These are phyloP conservation scores for Lasioglossum villosulum DNA, from an alignment of 2,888 invertebrate genomes.

Conservation along the genomic window DNA sequence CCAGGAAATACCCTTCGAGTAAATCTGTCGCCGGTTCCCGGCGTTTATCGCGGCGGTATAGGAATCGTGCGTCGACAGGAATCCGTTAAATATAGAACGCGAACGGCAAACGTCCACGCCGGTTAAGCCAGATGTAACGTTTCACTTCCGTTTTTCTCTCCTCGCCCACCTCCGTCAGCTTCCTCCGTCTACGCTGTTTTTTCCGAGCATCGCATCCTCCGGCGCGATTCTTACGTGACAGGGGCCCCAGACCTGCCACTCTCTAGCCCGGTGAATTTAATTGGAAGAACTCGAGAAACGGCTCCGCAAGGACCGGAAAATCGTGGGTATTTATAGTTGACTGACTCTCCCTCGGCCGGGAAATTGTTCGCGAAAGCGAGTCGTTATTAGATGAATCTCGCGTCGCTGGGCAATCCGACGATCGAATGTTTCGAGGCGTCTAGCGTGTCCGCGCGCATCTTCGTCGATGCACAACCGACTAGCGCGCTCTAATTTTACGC, in stretches of 20 bases:
- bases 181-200: background rate
- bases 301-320: background rate
- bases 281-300: background rate
- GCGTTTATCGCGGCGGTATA: conserved; percentile 68
- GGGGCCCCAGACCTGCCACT: background rate
- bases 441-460: background rate
- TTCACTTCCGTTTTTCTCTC: conserved; percentile 80
- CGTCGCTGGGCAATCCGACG: background rate
- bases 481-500: background rate
- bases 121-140: conserved; percentile 81
- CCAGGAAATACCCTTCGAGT: conserved; percentile 71
- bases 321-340: background rate
- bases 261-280: background rate
- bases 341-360: background rate
- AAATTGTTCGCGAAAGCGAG: conserved; percentile 22
- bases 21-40: conserved; percentile 69
- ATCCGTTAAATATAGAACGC: conserved; percentile 78
- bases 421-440: background rate
- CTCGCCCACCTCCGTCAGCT: background rate
- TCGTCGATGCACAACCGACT: background rate
- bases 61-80: conserved; percentile 73
- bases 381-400: conserved; percentile 41
- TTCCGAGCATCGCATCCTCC: background rate
- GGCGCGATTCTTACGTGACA: background rate
- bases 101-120: conserved; percentile 67